A percentile compares a stretch with the other conserved stretches of the same genome.
phyloP scores from a whole-genome alignment of 2,113 vertebrate species.

The Haemorhous mexicanus region DNA sequence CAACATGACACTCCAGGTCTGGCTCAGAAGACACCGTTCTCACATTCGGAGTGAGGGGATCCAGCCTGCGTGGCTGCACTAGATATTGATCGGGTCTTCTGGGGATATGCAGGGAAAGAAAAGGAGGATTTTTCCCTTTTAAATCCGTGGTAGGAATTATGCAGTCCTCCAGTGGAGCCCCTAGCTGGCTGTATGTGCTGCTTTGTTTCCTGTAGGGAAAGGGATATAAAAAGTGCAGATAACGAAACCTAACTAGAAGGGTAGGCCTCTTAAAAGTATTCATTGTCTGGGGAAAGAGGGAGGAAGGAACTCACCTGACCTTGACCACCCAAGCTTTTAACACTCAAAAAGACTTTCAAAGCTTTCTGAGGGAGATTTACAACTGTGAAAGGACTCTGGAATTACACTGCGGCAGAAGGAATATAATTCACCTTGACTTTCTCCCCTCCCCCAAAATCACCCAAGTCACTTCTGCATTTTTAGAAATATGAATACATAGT shows the following conservation, averaged over 20 bases:
- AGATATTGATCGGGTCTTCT: neutral
- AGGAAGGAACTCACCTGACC: constrained; percentile 62
- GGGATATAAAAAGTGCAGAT: constrained; percentile 46
- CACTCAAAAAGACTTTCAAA: constrained; percentile 50
- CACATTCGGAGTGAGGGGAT: neutral
- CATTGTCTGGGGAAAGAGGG: constrained; percentile 53
- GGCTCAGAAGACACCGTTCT: neutral
- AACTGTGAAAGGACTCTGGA: constrained; percentile 26
- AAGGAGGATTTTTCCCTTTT: constrained; percentile 8
- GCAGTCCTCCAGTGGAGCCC: neutral
- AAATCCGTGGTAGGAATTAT: neutral
- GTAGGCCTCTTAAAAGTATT: constrained; percentile 55
- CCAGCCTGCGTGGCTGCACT: neutral
- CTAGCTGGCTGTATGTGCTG: neutral
- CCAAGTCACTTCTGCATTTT: neutral
- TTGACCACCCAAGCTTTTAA: constrained; percentile 63
- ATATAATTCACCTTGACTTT: neutral
- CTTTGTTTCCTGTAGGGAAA: constrained; percentile 47
- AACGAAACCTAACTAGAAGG: constrained; percentile 55
- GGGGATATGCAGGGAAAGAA: neutral
- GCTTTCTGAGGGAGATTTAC: constrained; percentile 43
- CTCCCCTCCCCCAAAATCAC: neutral
- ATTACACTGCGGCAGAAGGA: neutral
- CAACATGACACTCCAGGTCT: neutral
- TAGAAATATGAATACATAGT: neutral